Evolutionary conservation across 2,113 vertebrate species (phyloP).

Genomic region (Microtus oregoni): DNA sequence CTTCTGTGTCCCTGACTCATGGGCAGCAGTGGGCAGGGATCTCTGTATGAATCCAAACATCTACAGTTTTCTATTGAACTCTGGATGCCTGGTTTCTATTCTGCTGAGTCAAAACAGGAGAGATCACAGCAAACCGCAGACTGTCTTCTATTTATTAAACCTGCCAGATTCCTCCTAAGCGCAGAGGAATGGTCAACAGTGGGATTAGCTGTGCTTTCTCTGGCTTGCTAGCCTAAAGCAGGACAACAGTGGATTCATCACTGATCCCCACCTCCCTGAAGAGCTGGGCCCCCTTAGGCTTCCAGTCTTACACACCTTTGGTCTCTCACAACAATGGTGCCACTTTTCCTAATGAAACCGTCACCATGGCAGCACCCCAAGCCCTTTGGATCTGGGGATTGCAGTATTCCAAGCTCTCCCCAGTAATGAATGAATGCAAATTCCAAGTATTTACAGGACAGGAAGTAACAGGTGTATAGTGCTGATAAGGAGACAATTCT

Average conservation of each 20-base stretch:
- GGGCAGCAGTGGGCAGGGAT: neutral
- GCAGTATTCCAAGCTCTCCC: neutral
- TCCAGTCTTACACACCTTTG: neutral
- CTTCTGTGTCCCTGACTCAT: neutral
- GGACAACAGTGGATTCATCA: neutral
- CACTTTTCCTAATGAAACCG: conserved; percentile 10
- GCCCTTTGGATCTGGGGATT: neutral
- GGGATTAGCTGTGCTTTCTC: neutral
- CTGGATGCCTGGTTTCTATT: neutral
- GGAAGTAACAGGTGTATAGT: conserved; percentile 6
- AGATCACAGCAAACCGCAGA: conserved; percentile 16
- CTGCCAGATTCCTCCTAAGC: neutral
- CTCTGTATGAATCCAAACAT: neutral
- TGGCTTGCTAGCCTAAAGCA: neutral
- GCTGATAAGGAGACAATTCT: neutral
- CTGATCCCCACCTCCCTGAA: neutral
- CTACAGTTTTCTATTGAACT: neutral
- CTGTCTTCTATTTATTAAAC: neutral
- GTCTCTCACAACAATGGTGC: neutral
- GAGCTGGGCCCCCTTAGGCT: neutral
- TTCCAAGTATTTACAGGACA: conserved; percentile 41
- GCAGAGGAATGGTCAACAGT: neutral
- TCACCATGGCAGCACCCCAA: neutral
- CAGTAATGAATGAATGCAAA: conserved; percentile 32
- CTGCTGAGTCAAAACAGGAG: conserved; percentile 12